Percentiles rank a stretch among this genome's conserved stretches.
Evolutionary conservation across 2,797 vertebrate species (phyloP).

Genomic region (Protonibea diacanthus): DNA sequence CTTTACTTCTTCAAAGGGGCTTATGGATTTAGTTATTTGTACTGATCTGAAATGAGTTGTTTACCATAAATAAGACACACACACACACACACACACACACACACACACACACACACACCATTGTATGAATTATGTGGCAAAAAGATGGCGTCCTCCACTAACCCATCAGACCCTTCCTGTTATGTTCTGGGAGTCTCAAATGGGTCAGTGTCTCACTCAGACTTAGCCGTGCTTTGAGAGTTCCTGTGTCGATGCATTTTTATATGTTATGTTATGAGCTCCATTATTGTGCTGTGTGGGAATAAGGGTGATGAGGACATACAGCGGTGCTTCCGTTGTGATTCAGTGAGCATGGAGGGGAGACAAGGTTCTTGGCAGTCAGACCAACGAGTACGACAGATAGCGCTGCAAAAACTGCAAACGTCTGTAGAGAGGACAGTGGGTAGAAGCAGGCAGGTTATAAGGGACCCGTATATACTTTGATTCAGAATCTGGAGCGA

Average conservation of each 20-base stretch:
- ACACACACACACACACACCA: conserved; percentile 5
- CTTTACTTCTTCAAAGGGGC: conserved; percentile 38
- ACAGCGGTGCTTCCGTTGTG: conserved; percentile 29
- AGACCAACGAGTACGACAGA: conserved; percentile 42
- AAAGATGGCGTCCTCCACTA: neutral
- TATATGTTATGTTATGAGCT: conserved; percentile 33
- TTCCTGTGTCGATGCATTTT: conserved; percentile 24
- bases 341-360: conserved; percentile 28
- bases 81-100: neutral
- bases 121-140: neutral
- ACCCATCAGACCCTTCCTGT: neutral
- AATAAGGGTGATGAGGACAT: conserved; percentile 35
- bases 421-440: conserved; percentile 51
- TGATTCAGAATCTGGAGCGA: conserved; percentile 63
- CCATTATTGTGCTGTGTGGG: conserved; percentile 41
- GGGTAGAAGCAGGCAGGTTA: conserved; percentile 29
- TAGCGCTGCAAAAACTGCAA: conserved; percentile 43
- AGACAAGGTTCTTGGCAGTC: conserved; percentile 25
- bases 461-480: conserved; percentile 43
- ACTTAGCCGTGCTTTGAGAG: conserved; percentile 9
- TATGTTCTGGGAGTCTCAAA: conserved; percentile 1
- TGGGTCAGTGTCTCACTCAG: conserved; percentile 16
- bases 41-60: conserved; percentile 30
- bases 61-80: conserved; percentile 21
- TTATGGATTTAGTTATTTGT: conserved; percentile 42